These are phyloP conservation scores for Drosophila takahashii DNA, from an alignment of 1,140 invertebrate genomes.

Conservation along the genomic window DNA sequence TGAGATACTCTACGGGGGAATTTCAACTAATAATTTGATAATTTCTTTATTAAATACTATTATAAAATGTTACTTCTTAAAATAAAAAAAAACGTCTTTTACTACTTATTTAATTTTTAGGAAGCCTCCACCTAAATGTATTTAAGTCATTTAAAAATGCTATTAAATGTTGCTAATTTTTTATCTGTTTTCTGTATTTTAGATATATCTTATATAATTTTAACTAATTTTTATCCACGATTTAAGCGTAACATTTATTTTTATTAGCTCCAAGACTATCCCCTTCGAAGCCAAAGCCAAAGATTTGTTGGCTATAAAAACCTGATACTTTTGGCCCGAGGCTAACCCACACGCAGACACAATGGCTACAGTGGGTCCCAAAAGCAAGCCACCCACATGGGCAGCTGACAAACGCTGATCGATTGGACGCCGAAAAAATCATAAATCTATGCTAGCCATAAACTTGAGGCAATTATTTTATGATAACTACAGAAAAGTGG, in stretches of 20 bases:
- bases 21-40: not conserved
- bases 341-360: conserved; percentile 75
- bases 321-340: conserved; percentile 49
- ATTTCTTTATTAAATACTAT: not conserved
- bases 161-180: no score
- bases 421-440: conserved; percentile 59
- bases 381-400: conserved; percentile 58
- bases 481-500: conserved; percentile 51
- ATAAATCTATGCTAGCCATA: conserved; percentile 61
- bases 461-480: conserved; percentile 74
- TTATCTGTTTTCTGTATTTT: no score
- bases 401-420: conserved; percentile 75
- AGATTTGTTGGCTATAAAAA: conserved; percentile 34
- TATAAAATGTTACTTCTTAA: no score
- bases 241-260: not conserved
- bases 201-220: not conserved
- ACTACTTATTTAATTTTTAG: no score
- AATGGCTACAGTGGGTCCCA: conserved; percentile 60
- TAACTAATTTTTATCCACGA: not conserved
- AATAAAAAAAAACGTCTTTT: no score
- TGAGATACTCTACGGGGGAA: not conserved
- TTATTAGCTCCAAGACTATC: not conserved
- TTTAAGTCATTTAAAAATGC: no score
- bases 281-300: conserved; percentile 29
- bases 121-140: no score